Percentiles rank a stretch among this genome's conserved stretches.
phyloP scores from a whole-genome alignment of 2,888 invertebrate genomes.

The Archaeoteleia sp. region DNA sequence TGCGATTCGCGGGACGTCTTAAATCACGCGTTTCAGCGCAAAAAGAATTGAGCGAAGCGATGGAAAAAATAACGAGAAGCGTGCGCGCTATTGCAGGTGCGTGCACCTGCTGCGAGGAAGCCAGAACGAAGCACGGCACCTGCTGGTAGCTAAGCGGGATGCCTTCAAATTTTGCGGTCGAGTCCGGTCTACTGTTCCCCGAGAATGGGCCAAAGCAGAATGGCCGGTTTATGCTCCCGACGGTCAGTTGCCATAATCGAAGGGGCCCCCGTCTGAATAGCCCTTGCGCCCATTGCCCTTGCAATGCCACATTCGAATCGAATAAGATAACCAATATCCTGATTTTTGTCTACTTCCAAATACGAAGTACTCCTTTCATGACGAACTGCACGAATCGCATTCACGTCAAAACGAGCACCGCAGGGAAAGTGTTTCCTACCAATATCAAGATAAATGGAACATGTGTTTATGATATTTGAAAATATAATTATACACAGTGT shows the following conservation, averaged over 20 bases:
- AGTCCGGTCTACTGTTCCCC: not conserved
- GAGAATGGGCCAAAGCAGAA: slow-evolving; percentile 16
- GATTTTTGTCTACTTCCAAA: slow-evolving; percentile 36
- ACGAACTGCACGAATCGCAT: too few relatives aligned
- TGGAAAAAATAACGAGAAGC: slow-evolving; percentile 25
- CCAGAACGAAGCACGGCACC: slow-evolving; percentile 39
- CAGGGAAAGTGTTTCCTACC: too few relatives aligned
- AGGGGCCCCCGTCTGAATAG: slow-evolving; percentile 23
- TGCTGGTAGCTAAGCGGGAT: slow-evolving; percentile 29
- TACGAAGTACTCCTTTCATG: too few relatives aligned
- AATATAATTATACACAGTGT: too few relatives aligned
- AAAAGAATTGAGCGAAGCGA: slow-evolving; percentile 4
- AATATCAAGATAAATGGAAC: too few relatives aligned
- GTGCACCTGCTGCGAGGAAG: slow-evolving; percentile 41
- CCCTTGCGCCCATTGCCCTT: too few relatives aligned
- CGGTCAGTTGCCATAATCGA: slow-evolving; percentile 37
- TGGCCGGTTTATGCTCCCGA: slow-evolving; percentile 17
- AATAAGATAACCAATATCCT: slow-evolving; percentile 44
- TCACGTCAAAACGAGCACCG: too few relatives aligned
- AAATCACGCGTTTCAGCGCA: too few relatives aligned
- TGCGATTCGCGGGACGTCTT: too few relatives aligned
- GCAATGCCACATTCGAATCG: slow-evolving; percentile 8
- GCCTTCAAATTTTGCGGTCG: slow-evolving; percentile 16
- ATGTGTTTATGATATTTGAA: too few relatives aligned
- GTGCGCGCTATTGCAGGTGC: slow-evolving; percentile 47